Base-by-base conservation (phyloP, 2,888 invertebrate genomes). In the Onthophagus sagittarius region DNA sequence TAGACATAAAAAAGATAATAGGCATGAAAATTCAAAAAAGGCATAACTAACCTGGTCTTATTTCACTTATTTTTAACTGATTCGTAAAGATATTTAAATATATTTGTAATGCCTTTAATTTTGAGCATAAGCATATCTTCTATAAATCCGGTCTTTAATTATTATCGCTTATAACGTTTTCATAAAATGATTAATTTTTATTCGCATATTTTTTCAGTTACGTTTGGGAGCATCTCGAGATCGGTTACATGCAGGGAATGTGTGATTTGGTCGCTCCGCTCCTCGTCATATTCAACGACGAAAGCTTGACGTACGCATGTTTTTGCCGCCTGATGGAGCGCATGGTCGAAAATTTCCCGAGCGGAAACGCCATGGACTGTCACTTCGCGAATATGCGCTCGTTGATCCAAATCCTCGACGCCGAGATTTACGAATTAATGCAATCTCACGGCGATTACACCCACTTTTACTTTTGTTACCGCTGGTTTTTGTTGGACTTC, bases 181-280 rank as follows among this genome's bases (percentile, higher is more conserved):
- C n/a, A n/a, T n/a, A n/a, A n/a, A n/a, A n/a, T n/a, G n/a, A n/a
- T n/a, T n/a, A n/a, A n/a, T n/a, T n/a, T n/a, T n/a, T n/a, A 7
- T 15, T 1, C 65, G 11, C 0, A 62, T 32, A 23, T 14, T 33
- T 73, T n/a, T 23, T 5, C 63, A 96, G 95, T n/a, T 98, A 96
- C 85, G 97, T 98, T 1, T 98, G 97, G 96, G 95, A 97, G 83
- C 95, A 98, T 83, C 86, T 98, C 78, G 96, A 97, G 70, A 90
- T 93, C 62, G 98, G 98, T 9, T 98, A 98, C 86, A 95, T 98
- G 90, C 98, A 98, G 85, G 98, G 98, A 80, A 98, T 98, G 98
- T 98, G 98, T 85, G 98, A 98, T 86, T 88, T 98, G 75, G 95
- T 94, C 0, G 98, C 98, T 0, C 98, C 97, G 0, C 87, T 98